Conservation (phyloP, 2,797 vertebrate species). For the Mormyrops boulengeri region DNA sequence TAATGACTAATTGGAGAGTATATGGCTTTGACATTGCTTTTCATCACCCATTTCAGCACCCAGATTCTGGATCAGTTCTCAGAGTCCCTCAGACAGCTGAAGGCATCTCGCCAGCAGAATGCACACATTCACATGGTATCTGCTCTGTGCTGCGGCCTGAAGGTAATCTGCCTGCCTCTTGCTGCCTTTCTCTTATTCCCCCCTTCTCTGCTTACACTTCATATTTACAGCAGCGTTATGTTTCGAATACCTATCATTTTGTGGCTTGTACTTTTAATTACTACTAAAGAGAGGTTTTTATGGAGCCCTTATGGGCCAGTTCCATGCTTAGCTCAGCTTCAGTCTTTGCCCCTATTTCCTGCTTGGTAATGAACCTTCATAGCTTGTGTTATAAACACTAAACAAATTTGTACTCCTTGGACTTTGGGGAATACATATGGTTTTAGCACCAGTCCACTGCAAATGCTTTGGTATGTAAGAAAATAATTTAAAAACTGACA, state of each 20-base stretch:
- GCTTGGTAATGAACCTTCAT: not conserved
- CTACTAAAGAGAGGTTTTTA: not conserved
- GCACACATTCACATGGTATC: slow-evolving; percentile 72
- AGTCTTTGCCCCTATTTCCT: not conserved
- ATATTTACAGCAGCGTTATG: not conserved
- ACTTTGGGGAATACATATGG: not conserved
- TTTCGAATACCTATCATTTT: not conserved
- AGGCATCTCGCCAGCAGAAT: slow-evolving; percentile 75
- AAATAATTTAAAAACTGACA: not conserved
- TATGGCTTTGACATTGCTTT: not conserved
- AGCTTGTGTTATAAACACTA: not conserved
- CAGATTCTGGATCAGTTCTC: slow-evolving; percentile 77
- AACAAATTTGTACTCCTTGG: not conserved
- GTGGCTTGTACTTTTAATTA: not conserved
- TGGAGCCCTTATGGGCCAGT: not conserved
- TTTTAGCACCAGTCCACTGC: not conserved
- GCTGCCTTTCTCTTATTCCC: not conserved
- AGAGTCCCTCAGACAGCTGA: slow-evolving; percentile 72
- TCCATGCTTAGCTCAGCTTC: not conserved
- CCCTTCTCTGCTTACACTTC: not conserved
- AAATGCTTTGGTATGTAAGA: not conserved
- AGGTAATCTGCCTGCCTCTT: slow-evolving; percentile 57
- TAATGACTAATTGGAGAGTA: not conserved
- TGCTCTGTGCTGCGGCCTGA: slow-evolving; percentile 76
- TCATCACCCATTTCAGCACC: slow-evolving; percentile 64